Conservation (phyloP, 2,888 invertebrate genomes). For the Eurytoma californica region DNA sequence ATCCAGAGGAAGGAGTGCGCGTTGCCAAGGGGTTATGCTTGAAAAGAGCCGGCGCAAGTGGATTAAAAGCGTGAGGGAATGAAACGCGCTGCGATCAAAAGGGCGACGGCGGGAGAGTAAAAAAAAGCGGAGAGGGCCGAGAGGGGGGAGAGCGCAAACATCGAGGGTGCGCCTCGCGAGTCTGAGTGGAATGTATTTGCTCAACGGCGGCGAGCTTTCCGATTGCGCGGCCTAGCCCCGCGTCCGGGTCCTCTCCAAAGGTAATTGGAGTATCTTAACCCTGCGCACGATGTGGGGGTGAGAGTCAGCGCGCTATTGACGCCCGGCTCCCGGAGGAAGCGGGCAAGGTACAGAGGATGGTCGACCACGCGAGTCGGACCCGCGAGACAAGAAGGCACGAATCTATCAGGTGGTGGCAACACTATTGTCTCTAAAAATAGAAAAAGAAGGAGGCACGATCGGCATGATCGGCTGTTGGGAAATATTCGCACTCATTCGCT, state of each 20-base stretch:
- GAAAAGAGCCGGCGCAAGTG: neutral
- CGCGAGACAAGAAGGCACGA: too few species aligned
- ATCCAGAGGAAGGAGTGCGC: neutral
- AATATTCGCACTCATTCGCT: neutral
- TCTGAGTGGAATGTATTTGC: conserved; percentile 49
- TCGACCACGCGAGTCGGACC: neutral
- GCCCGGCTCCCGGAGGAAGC: conserved; percentile 17
- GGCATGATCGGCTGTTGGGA: neutral
- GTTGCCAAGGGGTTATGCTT: neutral
- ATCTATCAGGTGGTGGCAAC: too few species aligned
- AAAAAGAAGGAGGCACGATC: neutral
- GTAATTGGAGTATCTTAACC: conserved; percentile 58
- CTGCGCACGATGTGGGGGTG: neutral
- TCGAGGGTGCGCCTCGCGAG: conserved; percentile 33
- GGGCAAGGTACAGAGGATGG: too few species aligned
- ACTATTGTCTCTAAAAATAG: too few species aligned
- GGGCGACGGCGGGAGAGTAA: conserved; percentile 3
- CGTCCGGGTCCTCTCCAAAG: conserved; percentile 48
- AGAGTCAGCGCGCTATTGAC: conserved; percentile 36
- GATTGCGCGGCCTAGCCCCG: conserved; percentile 5
- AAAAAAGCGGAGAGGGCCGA: neutral
- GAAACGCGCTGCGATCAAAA: conserved; percentile 16
- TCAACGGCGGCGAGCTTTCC: conserved; percentile 48
- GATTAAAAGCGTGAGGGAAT: conserved; percentile 6
- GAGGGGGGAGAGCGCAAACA: conserved; percentile 2